Evolutionary conservation across 2,888 invertebrate genomes (phyloP).

Genomic region (Xylocampa areola): DNA sequence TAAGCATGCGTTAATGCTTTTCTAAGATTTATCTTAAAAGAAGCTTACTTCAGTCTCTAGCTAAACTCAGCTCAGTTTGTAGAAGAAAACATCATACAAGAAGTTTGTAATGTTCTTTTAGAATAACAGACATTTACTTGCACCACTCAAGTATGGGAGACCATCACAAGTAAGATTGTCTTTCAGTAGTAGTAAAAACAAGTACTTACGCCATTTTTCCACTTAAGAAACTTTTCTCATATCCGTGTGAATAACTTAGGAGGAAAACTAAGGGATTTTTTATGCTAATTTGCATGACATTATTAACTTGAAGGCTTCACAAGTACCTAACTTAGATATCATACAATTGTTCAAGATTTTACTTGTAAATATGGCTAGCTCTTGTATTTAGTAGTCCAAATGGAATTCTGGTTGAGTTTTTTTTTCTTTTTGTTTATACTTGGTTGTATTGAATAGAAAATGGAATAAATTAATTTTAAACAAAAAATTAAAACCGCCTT

Average conservation of each 20-base stretch:
- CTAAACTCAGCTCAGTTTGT: too few species aligned
- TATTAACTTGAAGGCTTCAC: conserved; percentile 26
- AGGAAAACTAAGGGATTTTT: conserved; percentile 30
- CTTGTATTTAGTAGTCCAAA: conserved; percentile 8
- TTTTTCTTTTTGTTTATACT: neutral
- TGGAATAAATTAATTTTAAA: too few species aligned
- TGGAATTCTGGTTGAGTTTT: neutral
- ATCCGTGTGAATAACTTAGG: conserved; percentile 29
- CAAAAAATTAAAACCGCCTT: too few species aligned
- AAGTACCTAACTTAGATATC: conserved; percentile 21
- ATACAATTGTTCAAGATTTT: conserved; percentile 38
- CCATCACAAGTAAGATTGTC: conserved; percentile 6
- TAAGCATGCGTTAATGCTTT: too few species aligned
- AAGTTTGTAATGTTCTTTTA: conserved; percentile 2
- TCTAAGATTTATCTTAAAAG: too few species aligned
- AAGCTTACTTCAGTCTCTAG: too few species aligned
- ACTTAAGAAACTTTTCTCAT: conserved; percentile 48
- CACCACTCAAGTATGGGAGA: neutral
- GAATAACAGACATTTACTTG: conserved; percentile 2
- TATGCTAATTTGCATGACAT: conserved; percentile 32
- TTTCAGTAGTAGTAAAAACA: conserved; percentile 3
- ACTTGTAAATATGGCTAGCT: conserved; percentile 18
- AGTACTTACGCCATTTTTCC: conserved; percentile 15
- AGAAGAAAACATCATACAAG: too few species aligned
- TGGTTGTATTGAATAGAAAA: too few species aligned